phyloP scores from a whole-genome alignment of 2,888 invertebrate genomes.

The Andrena trimmerana region DNA sequence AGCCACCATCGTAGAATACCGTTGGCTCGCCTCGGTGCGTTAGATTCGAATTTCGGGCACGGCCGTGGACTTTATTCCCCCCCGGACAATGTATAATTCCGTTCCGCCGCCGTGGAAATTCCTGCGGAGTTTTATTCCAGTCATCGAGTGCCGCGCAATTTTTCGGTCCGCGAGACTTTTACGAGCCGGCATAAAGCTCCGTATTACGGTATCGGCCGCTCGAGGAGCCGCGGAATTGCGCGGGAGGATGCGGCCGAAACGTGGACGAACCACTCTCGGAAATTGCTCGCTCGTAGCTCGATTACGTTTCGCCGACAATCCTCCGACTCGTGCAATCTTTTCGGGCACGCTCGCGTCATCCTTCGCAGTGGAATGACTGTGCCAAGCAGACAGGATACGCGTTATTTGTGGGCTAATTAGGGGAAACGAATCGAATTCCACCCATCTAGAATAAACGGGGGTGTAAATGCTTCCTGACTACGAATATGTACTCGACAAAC shows the following conservation, averaged over 20 bases:
- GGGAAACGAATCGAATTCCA: conserved; percentile 44
- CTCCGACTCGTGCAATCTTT: not conserved
- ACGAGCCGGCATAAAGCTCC: not conserved
- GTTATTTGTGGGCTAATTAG: conserved; percentile 56
- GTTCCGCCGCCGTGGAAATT: not conserved
- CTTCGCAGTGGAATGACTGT: conserved; percentile 52
- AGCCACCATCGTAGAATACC: conserved; percentile 39
- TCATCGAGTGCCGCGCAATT: conserved; percentile 1
- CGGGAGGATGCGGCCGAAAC: not conserved
- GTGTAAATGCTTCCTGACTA: not conserved
- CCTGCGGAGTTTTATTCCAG: conserved; percentile 7
- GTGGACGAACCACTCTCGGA: conserved; percentile 6
- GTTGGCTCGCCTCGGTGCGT: not conserved
- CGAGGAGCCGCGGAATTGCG: not conserved
- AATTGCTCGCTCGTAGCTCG: conserved; percentile 17
- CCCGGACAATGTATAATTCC: not conserved
- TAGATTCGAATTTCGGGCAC: conserved; percentile 1
- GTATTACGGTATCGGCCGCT: not conserved
- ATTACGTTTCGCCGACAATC: conserved; percentile 4
- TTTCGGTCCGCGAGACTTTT: conserved; percentile 2
- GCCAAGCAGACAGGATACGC: conserved; percentile 49
- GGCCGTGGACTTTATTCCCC: not conserved
- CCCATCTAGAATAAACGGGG: not conserved
- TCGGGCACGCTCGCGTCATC: conserved; percentile 9
- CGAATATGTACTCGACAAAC: not conserved